Evolutionary conservation across 2,888 invertebrate species (phyloP), one percentile per base, ranked within the genome.

Genomic region (Calliscelio sp.): DNA sequence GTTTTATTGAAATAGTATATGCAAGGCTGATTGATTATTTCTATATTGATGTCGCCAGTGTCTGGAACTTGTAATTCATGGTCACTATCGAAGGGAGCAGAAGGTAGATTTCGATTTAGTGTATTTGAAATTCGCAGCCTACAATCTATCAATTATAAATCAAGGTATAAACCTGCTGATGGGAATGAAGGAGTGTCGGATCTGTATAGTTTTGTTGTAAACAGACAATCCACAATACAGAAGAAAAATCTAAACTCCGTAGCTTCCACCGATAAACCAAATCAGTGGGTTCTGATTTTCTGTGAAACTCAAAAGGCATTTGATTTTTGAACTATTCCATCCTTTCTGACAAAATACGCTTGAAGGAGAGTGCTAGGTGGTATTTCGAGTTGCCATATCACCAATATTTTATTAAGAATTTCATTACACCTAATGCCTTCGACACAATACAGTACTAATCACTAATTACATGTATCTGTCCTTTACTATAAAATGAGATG

Each of bases 351-450:
- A 68, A 11, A 25, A 55, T n/a, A 28, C n/a, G 24, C 35, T 49
- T n/a, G 7, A 38, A 6, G n/a, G 16, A 5, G 7, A 14, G 5
- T 22, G 2, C 22, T 22, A 18, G 14, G 49, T 35, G 49, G 16
- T 38, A 41, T 6, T 20, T 38, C 5, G 2, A 10, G 11, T 16
- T 35, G 32, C 44, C 51, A 22, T 44, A 6, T 11, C 35, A n/a
- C 65, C 44, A 66, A 46, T 55, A 55, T 24, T 32, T 14, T 16
- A 75, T 14, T 32, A 65, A 20, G 44, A 66, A 32, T 24, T 77
- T 77, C 84, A 84, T 86, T 8, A 80, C 16, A 3, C 84, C 80
- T n/a, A n/a, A n/a, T n/a, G n/a, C n/a, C n/a, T n/a, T n/a, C n/a
- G n/a, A n/a, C n/a, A n/a, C n/a, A n/a, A n/a, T n/a, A n/a, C n/a